These are phyloP conservation scores for Plebejus argus DNA, from an alignment of 2,888 invertebrate species.

Conservation along the genomic window DNA sequence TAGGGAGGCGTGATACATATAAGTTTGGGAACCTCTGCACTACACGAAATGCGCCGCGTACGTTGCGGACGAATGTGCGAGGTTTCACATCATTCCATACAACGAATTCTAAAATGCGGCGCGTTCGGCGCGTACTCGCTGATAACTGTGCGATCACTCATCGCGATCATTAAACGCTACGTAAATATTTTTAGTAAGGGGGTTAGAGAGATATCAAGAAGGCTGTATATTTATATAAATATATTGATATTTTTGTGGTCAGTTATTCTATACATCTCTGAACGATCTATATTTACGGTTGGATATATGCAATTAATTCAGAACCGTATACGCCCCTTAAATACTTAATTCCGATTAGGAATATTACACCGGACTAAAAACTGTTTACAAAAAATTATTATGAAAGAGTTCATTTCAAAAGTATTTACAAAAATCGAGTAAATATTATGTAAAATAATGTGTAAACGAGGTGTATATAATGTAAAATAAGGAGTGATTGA, in stretches of 20 bases:
- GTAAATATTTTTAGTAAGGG: background rate
- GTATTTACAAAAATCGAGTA: constrained; percentile 24
- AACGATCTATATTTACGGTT: background rate
- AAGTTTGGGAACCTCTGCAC: too few species aligned
- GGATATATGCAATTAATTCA: constrained; percentile 17
- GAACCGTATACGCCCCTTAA: constrained; percentile 5
- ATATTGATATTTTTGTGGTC: constrained; percentile 1
- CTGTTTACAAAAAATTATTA: constrained; percentile 26
- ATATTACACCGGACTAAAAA: constrained; percentile 26
- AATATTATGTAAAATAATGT: constrained; percentile 16
- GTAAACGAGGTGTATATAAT: constrained; percentile 21
- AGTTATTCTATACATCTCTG: constrained; percentile 6
- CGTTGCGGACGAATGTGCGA: too few species aligned
- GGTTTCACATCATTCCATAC: too few species aligned
- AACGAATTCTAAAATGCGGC: too few species aligned
- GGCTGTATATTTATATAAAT: background rate
- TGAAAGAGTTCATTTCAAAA: constrained; percentile 29
- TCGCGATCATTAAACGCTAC: too few species aligned
- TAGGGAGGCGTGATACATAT: too few species aligned
- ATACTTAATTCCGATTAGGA: constrained; percentile 31
- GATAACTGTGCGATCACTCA: too few species aligned
- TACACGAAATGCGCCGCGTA: too few species aligned
- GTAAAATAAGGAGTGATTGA: constrained; percentile 2
- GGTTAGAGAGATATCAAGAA: background rate
- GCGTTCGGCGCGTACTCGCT: too few species aligned